Evolutionary conservation across 2,797 vertebrate species (phyloP).

Genomic region (Poeciliopsis presidionis): DNA sequence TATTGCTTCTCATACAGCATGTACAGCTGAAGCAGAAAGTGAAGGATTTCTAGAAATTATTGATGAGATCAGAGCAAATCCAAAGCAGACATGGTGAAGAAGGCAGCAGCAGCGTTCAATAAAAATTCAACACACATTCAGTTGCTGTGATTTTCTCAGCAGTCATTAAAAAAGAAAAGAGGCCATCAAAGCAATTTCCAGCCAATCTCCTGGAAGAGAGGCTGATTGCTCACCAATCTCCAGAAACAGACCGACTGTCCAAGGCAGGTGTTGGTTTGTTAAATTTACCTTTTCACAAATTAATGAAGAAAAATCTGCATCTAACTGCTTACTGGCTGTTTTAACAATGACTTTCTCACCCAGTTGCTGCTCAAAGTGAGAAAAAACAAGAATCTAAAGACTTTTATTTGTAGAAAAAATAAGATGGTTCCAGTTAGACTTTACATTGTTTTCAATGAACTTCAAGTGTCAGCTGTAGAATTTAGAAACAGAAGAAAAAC

Average conservation of each 20-base stretch:
- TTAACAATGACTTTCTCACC: background rate
- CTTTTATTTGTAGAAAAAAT: background rate
- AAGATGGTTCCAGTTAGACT: background rate
- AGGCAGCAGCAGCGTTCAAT: background rate
- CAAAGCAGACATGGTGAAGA: background rate
- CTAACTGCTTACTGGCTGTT: background rate
- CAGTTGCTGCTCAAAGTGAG: background rate
- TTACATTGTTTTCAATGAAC: background rate
- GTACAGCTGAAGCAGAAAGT: background rate
- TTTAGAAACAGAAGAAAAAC: background rate
- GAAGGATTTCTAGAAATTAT: background rate
- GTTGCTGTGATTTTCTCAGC: background rate
- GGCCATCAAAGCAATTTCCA: background rate
- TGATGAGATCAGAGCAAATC: slow-evolving; percentile 1
- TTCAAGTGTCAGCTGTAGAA: background rate
- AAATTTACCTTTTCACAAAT: background rate
- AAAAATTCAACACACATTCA: background rate
- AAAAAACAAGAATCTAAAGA: background rate
- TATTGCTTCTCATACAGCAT: slow-evolving; percentile 11
- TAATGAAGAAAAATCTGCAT: background rate
- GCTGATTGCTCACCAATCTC: background rate
- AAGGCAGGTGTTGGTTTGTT: background rate
- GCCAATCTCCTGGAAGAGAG: background rate
- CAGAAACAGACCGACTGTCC: background rate
- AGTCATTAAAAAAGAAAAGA: background rate